A percentile compares a stretch with the other conserved stretches of the same genome.
These are phyloP conservation scores for Ondatra zibethicus DNA, from an alignment of 2,113 vertebrate species.

Conservation along the genomic window DNA sequence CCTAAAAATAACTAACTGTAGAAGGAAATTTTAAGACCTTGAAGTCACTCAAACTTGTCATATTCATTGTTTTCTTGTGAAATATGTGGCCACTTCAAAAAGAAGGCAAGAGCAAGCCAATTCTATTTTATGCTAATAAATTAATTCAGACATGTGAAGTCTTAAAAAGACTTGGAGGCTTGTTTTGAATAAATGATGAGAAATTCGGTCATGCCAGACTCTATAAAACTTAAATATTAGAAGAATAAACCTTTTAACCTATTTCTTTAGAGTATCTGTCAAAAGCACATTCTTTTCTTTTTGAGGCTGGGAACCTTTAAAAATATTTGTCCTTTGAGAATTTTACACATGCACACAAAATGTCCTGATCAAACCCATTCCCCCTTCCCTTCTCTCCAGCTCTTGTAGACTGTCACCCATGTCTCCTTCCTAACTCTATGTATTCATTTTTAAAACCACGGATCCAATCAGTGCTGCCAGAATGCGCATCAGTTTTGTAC, in stretches of 20 bases:
- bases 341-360: not conserved
- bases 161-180: not conserved
- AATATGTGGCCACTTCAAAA: not conserved
- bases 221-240: not conserved
- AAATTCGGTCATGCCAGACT: not conserved
- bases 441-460: not conserved
- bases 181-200: not conserved
- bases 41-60: not conserved
- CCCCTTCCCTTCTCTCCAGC: too few species aligned
- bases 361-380: not conserved
- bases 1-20: not conserved
- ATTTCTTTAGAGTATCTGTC: not conserved
- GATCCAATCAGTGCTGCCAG: not conserved
- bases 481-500: too few species aligned
- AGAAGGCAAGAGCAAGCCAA: not conserved
- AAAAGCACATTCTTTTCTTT: slow-evolving; percentile 10
- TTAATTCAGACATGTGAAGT: not conserved
- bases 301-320: not conserved
- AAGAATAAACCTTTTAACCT: not conserved
- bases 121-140: not conserved
- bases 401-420: not conserved
- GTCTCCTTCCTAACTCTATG: not conserved
- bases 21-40: slow-evolving; percentile 24
- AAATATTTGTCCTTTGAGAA: not conserved
- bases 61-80: not conserved